These are phyloP conservation scores for Drosophila algonquin DNA, from an alignment of 2,888 invertebrate genomes.

Conservation along the genomic window DNA sequence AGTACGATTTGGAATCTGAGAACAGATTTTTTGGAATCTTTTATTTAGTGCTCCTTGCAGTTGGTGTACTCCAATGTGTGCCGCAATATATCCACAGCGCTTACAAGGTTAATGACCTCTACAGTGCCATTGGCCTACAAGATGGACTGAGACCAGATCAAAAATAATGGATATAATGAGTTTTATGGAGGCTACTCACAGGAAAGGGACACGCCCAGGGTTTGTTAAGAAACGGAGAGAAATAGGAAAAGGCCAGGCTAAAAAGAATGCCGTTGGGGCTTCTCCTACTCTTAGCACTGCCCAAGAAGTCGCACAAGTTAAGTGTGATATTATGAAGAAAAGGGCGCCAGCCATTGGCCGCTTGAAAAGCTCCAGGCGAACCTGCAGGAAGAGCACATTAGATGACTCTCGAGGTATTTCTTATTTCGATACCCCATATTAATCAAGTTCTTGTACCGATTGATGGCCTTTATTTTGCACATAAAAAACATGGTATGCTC, in stretches of 20 bases:
- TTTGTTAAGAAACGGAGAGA: background rate
- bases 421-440: background rate
- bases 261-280: background rate
- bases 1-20: too few species aligned
- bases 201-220: background rate
- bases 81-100: constrained; percentile 10
- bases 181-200: background rate
- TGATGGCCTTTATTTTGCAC: constrained; percentile 16
- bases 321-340: constrained; percentile 24
- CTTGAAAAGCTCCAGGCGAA: constrained; percentile 13
- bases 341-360: constrained; percentile 44
- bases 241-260: background rate
- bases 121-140: background rate
- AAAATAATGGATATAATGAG: background rate
- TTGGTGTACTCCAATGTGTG: constrained; percentile 1
- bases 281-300: background rate
- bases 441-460: constrained; percentile 8
- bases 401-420: too few species aligned
- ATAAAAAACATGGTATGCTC: background rate
- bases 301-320: background rate
- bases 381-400: background rate
- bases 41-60: constrained; percentile 15
- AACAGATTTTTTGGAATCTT: too few species aligned
- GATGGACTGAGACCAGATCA: background rate
- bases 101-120: background rate